A percentile compares a stretch with the other conserved stretches of the same genome.
These are phyloP conservation scores for Mustela erminea DNA, from an alignment of 2,797 vertebrate species.

Conservation along the genomic window DNA sequence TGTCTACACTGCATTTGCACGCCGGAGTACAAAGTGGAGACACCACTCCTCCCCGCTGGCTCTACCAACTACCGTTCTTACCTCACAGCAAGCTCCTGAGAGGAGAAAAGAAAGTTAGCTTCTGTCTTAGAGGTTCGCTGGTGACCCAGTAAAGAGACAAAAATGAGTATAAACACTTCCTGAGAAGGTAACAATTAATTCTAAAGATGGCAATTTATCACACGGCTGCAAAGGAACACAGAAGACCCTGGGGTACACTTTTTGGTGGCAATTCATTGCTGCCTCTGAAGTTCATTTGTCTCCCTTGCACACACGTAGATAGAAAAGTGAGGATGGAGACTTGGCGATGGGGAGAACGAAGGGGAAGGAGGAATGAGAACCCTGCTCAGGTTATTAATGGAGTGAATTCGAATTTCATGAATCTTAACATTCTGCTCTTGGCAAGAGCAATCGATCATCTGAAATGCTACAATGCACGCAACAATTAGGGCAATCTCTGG, in stretches of 20 bases:
- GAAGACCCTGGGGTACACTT: conserved; percentile 26
- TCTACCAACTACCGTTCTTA: background rate
- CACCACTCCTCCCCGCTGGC: background rate
- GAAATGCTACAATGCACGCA: background rate
- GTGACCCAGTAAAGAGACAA: conserved; percentile 30
- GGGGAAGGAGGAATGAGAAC: background rate
- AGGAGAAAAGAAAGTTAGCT: background rate
- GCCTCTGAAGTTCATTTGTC: conserved; percentile 55
- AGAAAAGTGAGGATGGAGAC: conserved; percentile 41
- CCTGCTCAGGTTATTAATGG: conserved; percentile 68
- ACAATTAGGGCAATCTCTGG: conserved; percentile 41
- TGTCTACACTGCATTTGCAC: background rate
- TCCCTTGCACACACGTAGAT: background rate
- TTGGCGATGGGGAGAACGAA: conserved; percentile 20
- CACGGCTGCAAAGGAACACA: background rate
- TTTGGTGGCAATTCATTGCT: conserved; percentile 28
- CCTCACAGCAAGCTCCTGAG: background rate
- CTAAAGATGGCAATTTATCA: conserved; percentile 69
- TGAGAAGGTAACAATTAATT: conserved; percentile 73
- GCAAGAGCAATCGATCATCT: conserved; percentile 48
- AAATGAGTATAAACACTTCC: conserved; percentile 62
- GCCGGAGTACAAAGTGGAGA: accelerated
- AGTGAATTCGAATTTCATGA: conserved; percentile 62
- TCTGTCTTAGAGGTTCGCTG: background rate
- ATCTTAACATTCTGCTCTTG: conserved; percentile 70